Conservation (phyloP, 2,888 invertebrate species). For the Tridacna crocea region DNA sequence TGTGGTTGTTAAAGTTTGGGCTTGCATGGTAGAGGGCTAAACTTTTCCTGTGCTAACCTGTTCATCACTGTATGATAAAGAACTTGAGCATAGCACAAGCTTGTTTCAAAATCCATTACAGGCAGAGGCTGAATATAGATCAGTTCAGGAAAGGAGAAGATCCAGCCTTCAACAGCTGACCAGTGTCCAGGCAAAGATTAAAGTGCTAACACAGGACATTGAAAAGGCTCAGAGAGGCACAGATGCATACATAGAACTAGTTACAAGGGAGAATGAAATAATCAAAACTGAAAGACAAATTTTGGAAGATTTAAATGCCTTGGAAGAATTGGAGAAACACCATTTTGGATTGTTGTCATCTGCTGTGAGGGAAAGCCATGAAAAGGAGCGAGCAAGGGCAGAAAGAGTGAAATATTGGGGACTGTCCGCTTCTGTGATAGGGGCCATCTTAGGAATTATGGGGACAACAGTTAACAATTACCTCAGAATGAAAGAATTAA, state of each 20-base stretch:
- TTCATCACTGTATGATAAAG: too few relatives aligned
- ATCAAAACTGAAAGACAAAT: slow-evolving; percentile 84
- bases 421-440: slow-evolving; percentile 89
- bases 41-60: too few relatives aligned
- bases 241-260: slow-evolving; percentile 89
- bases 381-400: slow-evolving; percentile 91
- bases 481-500: slow-evolving; percentile 88
- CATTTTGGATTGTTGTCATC: slow-evolving; percentile 89
- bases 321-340: slow-evolving; percentile 90
- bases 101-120: slow-evolving; percentile 48
- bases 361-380: slow-evolving; percentile 92
- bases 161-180: slow-evolving; percentile 72
- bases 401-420: slow-evolving; percentile 95
- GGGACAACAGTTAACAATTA: slow-evolving; percentile 89
- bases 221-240: slow-evolving; percentile 92
- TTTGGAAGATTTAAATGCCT: slow-evolving; percentile 87
- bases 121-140: slow-evolving; percentile 80
- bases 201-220: slow-evolving; percentile 90
- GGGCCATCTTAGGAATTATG: slow-evolving; percentile 87
- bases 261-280: slow-evolving; percentile 87
- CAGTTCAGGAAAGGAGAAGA: slow-evolving; percentile 76
- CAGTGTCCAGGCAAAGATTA: slow-evolving; percentile 85
- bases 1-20: too few relatives aligned
- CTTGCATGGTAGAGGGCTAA: too few relatives aligned
- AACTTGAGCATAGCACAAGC: neutral